Evolutionary conservation across 2,797 vertebrate genomes (phyloP).

Genomic region (Lithobates sylvaticus): DNA sequence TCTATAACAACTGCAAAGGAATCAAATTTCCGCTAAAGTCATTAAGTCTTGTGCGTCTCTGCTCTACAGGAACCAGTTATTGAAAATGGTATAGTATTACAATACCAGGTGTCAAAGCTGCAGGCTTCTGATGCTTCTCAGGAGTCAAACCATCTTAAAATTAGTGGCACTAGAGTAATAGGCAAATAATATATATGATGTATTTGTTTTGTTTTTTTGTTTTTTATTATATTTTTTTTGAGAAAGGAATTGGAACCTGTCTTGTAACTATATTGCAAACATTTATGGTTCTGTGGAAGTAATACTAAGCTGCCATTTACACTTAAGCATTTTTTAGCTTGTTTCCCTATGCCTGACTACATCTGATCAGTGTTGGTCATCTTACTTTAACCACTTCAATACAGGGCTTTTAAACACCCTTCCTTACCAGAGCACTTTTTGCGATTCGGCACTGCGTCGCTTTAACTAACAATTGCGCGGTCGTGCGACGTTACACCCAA

Average conservation of each 20-base stretch:
- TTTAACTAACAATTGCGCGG: no score
- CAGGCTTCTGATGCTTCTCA: constrained; percentile 31
- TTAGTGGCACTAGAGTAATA: neutral
- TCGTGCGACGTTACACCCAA: no score
- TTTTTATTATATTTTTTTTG: neutral
- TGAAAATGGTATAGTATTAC: constrained; percentile 54
- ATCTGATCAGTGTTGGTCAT: no score
- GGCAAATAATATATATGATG: neutral
- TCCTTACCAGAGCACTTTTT: no score
- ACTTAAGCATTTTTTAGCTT: no score
- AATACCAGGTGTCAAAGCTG: constrained; percentile 58
- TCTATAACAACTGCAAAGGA: constrained; percentile 60
- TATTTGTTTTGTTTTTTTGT: no score
- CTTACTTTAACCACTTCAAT: no score
- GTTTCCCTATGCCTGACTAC: no score
- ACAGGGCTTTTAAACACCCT: no score
- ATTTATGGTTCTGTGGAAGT: neutral
- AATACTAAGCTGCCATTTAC: no score
- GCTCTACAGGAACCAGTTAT: constrained; percentile 55
- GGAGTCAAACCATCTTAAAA: constrained; percentile 4
- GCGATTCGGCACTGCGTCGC: no score
- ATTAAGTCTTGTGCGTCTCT: constrained; percentile 51
- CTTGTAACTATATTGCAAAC: neutral
- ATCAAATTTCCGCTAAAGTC: constrained; percentile 59
- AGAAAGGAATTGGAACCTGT: neutral